phyloP scores from a whole-genome alignment of 2,888 invertebrate genomes.

The Agriopis aurantiaria region DNA sequence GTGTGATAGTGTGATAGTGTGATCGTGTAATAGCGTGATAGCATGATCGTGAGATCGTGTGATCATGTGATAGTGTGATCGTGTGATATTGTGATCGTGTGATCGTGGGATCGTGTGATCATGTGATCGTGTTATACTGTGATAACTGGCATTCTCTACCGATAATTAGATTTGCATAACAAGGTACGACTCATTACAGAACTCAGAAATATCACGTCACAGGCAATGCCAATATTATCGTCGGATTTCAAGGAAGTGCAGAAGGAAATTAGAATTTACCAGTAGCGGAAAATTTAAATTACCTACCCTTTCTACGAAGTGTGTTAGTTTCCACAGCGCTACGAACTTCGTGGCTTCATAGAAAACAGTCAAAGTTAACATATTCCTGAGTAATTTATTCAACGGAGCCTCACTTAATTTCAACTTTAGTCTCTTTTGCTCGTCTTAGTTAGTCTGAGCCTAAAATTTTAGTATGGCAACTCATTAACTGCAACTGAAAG shows the following conservation, averaged over 20 bases:
- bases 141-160: too few relatives aligned
- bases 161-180: not conserved
- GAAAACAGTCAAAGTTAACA: conserved; percentile 32
- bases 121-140: too few relatives aligned
- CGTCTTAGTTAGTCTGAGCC: conserved; percentile 23
- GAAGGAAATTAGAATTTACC: conserved; percentile 6
- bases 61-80: too few relatives aligned
- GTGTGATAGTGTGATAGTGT: too few relatives aligned
- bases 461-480: conserved; percentile 1
- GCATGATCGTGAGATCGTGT: too few relatives aligned
- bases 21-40: too few relatives aligned
- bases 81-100: too few relatives aligned
- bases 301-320: conserved; percentile 14
- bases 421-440: conserved; percentile 30
- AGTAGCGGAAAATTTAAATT: conserved; percentile 22
- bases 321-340: conserved; percentile 23
- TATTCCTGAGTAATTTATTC: conserved; percentile 35
- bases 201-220: not conserved
- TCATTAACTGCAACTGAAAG: not conserved
- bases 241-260: conserved; percentile 1
- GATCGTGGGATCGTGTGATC: too few relatives aligned
- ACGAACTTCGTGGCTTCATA: conserved; percentile 30
- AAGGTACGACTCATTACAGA: not conserved
- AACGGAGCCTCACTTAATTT: conserved; percentile 32
- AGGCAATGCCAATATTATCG: not conserved